These are phyloP conservation scores for Archaeoteleia sp. DNA, from an alignment of 2,888 invertebrate genomes.

Conservation along the genomic window DNA sequence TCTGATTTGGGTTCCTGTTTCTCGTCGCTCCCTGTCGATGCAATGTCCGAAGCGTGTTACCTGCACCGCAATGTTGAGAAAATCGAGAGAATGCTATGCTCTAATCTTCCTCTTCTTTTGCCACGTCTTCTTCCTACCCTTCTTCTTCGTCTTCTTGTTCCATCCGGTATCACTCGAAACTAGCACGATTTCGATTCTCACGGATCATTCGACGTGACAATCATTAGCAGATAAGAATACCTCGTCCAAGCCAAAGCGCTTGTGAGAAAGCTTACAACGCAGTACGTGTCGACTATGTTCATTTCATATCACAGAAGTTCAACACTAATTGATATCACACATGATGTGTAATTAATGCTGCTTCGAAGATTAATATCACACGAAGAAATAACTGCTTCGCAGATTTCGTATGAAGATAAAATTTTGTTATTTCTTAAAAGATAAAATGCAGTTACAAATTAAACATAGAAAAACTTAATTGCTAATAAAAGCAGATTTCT, in stretches of 20 bases:
- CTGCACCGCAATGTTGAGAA: slow-evolving; percentile 5
- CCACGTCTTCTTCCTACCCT: not conserved
- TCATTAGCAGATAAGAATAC: slow-evolving; percentile 27
- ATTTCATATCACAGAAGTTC: no score
- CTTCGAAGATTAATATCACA: no score
- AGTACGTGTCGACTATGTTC: no score
- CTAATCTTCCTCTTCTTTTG: slow-evolving; percentile 19
- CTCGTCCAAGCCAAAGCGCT: slow-evolving; percentile 18
- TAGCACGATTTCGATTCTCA: slow-evolving; percentile 35
- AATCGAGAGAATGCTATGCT: slow-evolving; percentile 23
- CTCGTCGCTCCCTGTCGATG: not conserved
- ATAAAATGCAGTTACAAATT: no score
- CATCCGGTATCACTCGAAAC: slow-evolving; percentile 20
- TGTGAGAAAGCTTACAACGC: slow-evolving; percentile 59
- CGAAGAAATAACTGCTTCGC: no score
- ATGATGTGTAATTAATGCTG: no score
- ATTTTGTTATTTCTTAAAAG: no score
- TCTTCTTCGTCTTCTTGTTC: slow-evolving; percentile 12
- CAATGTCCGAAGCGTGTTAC: not conserved
- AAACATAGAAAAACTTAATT: no score
- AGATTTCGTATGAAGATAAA: no score
- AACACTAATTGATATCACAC: no score
- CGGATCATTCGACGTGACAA: slow-evolving; percentile 40
- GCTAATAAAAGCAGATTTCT: no score
- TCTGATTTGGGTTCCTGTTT: not conserved